Evolutionary conservation across 30 jellyfish, hydroid and myxozoan genomes (phyloP).

Genomic region (Aurelia aurita complex sp. Pacific): DNA sequence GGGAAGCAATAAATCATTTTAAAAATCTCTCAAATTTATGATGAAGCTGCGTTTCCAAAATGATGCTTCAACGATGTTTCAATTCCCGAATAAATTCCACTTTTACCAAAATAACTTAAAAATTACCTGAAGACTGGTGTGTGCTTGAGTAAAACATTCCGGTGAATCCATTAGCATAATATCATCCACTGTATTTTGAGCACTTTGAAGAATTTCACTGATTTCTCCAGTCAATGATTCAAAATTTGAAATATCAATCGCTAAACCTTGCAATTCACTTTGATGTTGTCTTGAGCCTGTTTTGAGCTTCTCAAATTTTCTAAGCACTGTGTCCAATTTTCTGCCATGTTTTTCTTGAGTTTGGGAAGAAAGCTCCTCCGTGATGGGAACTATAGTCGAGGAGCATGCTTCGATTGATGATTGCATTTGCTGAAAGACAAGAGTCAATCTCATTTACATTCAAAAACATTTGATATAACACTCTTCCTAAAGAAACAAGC

Average conservation of each 20-base stretch:
- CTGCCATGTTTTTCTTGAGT: neutral
- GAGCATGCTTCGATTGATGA: neutral
- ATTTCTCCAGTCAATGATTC: conserved; percentile 3
- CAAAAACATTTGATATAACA: no score
- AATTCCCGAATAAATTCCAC: no score
- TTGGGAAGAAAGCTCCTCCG: neutral
- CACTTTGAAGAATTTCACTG: neutral
- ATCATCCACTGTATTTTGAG: conserved; percentile 16
- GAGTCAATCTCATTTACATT: no score
- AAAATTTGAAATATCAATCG: neutral
- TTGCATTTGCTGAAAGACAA: neutral
- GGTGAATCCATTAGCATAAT: neutral
- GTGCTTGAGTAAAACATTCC: conserved; percentile 1
- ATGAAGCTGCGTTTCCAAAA: no score
- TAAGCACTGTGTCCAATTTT: neutral
- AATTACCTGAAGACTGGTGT: neutral
- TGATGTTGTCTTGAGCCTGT: neutral
- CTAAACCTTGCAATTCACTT: neutral
- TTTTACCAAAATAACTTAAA: neutral
- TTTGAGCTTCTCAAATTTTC: neutral
- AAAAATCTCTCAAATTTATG: no score
- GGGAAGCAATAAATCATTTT: no score
- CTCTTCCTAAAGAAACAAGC: no score
- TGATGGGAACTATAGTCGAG: neutral
- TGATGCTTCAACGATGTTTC: no score